Evolutionary conservation across 2,888 invertebrate genomes (phyloP), one percentile per base, ranked within the genome.

Genomic region (Leptinotarsa juncta): DNA sequence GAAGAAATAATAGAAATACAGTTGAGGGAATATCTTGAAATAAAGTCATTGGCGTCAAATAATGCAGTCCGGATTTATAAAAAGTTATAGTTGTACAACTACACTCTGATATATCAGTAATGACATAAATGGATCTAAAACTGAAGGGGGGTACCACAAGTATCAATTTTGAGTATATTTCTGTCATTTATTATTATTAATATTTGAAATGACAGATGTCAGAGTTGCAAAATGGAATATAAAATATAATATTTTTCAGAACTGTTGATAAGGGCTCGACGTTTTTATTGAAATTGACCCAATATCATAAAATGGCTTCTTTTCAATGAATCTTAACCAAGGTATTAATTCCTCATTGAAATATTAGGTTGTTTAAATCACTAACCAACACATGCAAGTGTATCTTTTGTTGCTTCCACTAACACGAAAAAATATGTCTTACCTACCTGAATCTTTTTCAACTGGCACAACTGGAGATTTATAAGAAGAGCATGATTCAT

Each of bases 401-500:
- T 51, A 51, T 16, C 51, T 51, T 16, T 51, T 0, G 15, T 15
- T n/a, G n/a, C 4, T n/a, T n/a, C 51, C 15, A 51, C 16, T 16
- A 15, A 51, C 5, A 15, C 3, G 1, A 14, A 51, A 57, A 57
- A 23, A 12, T 5, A 16, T 15, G 15, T 51, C 4, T 23, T 7
- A 69, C 71, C 26, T 7, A 71, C 75, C 70, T 69, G 32, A 65
- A 60, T 73, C 50, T 57, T 65, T 69, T 65, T 42, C 53, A 15
- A 53, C 12, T 16, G 42, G 5, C 15, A 23, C 66, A 51, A 50
- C n/a, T 66, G 51, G 50, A n/a, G 70, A 55, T n/a, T 66, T 68
- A 10, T 18, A 48, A 20, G 55, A 20, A 12, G 48, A 57, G 32
- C 74, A 66, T 26, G 77, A 77, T 65, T 62, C 53, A 71, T 77